A percentile compares a stretch with the other conserved stretches of the same genome.
Evolutionary conservation across 2,888 invertebrate genomes (phyloP).

Genomic region (Drosophila pseudotalamancana): DNA sequence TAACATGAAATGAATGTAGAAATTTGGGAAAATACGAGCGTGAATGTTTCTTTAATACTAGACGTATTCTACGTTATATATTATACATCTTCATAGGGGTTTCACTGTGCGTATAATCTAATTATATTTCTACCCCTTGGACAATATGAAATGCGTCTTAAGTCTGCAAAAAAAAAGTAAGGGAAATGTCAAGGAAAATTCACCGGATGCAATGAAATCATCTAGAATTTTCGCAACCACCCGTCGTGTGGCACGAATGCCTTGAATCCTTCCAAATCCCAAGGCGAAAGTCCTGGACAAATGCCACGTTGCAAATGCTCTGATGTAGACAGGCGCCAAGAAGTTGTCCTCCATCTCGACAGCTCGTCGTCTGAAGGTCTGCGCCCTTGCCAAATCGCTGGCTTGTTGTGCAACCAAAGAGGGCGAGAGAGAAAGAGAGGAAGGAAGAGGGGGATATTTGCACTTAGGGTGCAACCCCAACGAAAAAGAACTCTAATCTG

Average conservation of each 20-base stretch:
- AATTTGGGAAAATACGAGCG: too few relatives aligned
- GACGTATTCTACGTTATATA: too few relatives aligned
- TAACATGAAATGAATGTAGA: too few relatives aligned
- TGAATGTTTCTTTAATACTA: too few relatives aligned
- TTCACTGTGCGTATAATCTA: neutral
- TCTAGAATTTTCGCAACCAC: conserved; percentile 60
- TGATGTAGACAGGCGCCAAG: conserved; percentile 40
- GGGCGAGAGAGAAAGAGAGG: conserved; percentile 14
- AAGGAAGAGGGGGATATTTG: too few relatives aligned
- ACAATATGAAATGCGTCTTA: conserved; percentile 26
- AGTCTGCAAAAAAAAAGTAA: neutral
- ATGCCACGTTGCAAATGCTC: conserved; percentile 13
- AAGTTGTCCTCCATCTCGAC: neutral
- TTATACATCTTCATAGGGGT: neutral
- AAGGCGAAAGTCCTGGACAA: conserved; percentile 25
- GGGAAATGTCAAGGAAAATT: conserved; percentile 22
- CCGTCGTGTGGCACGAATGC: conserved; percentile 27
- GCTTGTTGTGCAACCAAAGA: conserved; percentile 6
- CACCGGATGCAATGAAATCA: conserved; percentile 59
- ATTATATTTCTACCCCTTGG: conserved; percentile 24
- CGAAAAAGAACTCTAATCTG: conserved; percentile 5
- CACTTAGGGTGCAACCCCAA: conserved; percentile 59
- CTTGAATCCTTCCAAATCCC: conserved; percentile 34
- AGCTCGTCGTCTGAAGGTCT: conserved; percentile 35
- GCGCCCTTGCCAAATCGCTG: conserved; percentile 54